These are phyloP conservation scores for Zoanthus gigantus DNA, from an alignment of 92 coral and sea anemone genomes.

Conservation along the genomic window DNA sequence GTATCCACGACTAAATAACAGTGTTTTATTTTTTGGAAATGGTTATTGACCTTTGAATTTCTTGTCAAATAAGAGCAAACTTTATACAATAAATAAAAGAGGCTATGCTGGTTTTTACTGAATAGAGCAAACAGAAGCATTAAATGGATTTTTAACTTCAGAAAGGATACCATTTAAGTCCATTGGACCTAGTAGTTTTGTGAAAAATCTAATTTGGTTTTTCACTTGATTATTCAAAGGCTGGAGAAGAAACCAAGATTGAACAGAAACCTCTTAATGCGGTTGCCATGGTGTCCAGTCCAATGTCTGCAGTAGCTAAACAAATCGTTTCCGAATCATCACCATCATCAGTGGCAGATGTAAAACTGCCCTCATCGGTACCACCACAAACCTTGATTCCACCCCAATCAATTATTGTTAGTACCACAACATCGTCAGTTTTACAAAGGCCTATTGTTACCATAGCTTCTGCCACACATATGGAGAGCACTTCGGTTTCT, in stretches of 20 bases:
- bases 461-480: slow-evolving; percentile 69
- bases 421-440: not conserved
- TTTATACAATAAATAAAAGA: no score
- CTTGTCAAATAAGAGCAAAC: no score
- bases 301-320: not conserved
- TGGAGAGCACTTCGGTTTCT: slow-evolving; percentile 72
- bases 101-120: no score
- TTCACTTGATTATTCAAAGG: not conserved
- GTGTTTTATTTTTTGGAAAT: no score
- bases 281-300: slow-evolving; percentile 16
- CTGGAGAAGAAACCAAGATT: slow-evolving; percentile 35
- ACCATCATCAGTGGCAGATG: slow-evolving; percentile 27
- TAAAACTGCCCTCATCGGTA: slow-evolving; percentile 8
- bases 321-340: slow-evolving; percentile 34
- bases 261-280: slow-evolving; percentile 21
- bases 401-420: slow-evolving; percentile 21
- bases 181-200: not conserved
- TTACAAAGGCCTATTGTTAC: slow-evolving; percentile 64
- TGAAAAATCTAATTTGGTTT: not conserved
- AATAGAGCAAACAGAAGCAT: no score
- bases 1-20: no score
- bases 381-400: slow-evolving; percentile 9
- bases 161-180: no score
- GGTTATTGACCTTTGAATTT: no score
- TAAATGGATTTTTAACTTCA: no score